A percentile compares a stretch with the other conserved stretches of the same genome.
These are phyloP conservation scores for Cricetomys ansorgei DNA, from an alignment of 2,113 vertebrate genomes.

Conservation along the genomic window DNA sequence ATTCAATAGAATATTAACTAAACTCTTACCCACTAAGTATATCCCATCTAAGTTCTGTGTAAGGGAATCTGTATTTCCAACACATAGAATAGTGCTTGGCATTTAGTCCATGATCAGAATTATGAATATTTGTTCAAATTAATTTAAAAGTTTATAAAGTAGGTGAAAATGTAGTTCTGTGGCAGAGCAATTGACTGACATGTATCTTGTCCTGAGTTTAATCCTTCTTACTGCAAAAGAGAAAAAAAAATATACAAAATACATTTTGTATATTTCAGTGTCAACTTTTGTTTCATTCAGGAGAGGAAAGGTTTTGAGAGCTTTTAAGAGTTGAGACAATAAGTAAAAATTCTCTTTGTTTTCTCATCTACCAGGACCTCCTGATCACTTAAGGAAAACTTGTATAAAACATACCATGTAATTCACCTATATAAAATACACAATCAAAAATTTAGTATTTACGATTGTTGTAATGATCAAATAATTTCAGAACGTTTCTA, in stretches of 20 bases:
- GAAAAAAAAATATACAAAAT: background rate
- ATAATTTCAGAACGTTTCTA: background rate
- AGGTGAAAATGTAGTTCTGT: background rate
- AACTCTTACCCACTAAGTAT: background rate
- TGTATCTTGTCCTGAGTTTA: background rate
- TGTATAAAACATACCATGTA: background rate
- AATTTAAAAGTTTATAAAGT: background rate
- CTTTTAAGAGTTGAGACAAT: constrained; percentile 6
- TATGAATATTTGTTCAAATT: constrained; percentile 16
- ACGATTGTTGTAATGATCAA: background rate
- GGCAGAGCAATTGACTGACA: background rate
- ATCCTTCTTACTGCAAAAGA: background rate
- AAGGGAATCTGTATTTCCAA: background rate
- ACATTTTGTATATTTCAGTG: background rate
- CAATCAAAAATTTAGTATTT: background rate
- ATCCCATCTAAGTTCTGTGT: background rate
- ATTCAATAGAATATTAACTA: background rate
- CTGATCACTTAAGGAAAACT: background rate
- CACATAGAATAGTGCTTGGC: background rate
- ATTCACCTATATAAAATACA: background rate
- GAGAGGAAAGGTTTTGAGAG: background rate
- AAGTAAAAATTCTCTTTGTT: background rate
- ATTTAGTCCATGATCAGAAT: background rate
- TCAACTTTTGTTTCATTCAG: background rate
- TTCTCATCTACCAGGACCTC: background rate